Evolutionary conservation across 1,140 invertebrate genomes (phyloP), one percentile per base, ranked within the genome.

Genomic region (Zaprionus inermis): DNA sequence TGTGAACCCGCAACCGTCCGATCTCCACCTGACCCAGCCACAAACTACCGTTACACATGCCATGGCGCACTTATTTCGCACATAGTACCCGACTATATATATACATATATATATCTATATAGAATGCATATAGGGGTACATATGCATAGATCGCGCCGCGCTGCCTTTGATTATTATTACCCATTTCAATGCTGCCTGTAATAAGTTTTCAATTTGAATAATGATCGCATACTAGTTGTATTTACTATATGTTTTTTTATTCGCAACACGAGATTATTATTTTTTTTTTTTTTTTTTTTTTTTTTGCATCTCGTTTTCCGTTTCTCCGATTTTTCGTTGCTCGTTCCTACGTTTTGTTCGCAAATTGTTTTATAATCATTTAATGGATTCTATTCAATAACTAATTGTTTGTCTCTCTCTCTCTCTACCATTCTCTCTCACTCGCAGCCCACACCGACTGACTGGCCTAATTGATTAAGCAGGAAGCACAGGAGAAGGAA

Each of bases 381-480:
- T 72, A 76, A 84, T 76, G 63, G 18, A 67, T 54, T 22, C 56
- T 52, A 59, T 65, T 74, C 59, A 20, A 59, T 18, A 58, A 28
- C 34, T 38, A 54, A 60, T 54, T 34, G 30, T 20, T 16, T 63
- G 18, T 49, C 10, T 49, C 44, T 49, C 44, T 22, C 41, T 20
- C 44, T 46, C 10, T 12, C 44, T 46, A 5, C 16, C 41, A 9
- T n/a, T 9, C 44, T 79, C 38, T 74, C 60, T 70, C 86, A 76
- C 38, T 7, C n/a, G 24, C 83, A 85, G 82, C 51, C 71, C 56
- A 51, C 64, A 44, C 38, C 61, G 61, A 66, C 38, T 65, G 61
- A 66, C 34, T 76, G 64, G 66, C 70, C 75, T 81, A 46, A 75
- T 86, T 81, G 72, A 78, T 72, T 30, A 54, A 65, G 68, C 55